Evolutionary conservation across 2,113 vertebrate species (phyloP), one percentile per base, ranked within the genome.

Genomic region (Tapirus terrestris): DNA sequence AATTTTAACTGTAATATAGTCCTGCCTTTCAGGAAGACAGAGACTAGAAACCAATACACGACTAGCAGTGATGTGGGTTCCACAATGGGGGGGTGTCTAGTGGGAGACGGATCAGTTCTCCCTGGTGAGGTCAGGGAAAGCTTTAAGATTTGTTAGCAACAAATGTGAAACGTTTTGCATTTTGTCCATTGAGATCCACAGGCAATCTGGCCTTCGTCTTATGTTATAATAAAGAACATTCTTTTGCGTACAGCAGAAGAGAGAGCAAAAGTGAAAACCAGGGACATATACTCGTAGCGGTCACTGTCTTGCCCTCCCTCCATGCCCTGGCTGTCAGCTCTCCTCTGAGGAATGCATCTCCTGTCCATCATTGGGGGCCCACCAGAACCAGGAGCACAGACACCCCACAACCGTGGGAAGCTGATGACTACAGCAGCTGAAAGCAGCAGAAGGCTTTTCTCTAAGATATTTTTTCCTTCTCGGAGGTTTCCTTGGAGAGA

Each of bases 401-500:
- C 1, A 65, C 36, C 56, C 39, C n/a, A 58, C 29, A 60, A 45
- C 33, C 8, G 36, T 45, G 56, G 81, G 70, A 95, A 83, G 18
- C 36, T 6, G 2, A 27, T 87, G 61, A 56, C 79, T 92, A 18
- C 2, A 58, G 60, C 67, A 91, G 43, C 61, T 63, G n/a, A 81
- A 84, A 36, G 18, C 45, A 88, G 56, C 81, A 72, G 95, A 76
- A 65, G 58, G 67, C 25, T 91, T 89, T 80, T 67, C 58, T 89
- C 48, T 89, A 88, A 89, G 14, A 20, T 17, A 13, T 60, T 65
- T 75, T 86, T 81, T 90, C 36, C 45, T 79, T 63, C 68, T 83
- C 89, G 43, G 56, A 97, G 75, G 51, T 79, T 96, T 89, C 36
- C 43, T 70, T 92, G 58, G 60, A 88, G 23, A 83, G 25, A 65